Evolutionary conservation across 2,113 vertebrate genomes (phyloP), one percentile per base, ranked within the genome.

Genomic region (Tyrannus savana): DNA sequence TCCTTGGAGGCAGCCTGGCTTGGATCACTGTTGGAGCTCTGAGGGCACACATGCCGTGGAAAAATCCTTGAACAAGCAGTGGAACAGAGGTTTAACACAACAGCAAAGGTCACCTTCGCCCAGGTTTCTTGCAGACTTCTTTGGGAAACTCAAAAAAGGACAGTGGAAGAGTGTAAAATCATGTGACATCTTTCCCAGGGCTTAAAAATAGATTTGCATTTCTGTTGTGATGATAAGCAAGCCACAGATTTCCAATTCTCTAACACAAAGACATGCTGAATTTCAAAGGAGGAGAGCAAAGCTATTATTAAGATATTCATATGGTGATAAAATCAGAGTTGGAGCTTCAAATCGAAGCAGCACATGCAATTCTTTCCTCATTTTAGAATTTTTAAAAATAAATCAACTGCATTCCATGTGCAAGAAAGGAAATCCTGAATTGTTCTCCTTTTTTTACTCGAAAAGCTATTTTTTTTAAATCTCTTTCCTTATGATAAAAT

Each of bases 161-260:
- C 42, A 55, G 37, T 42, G 3, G 58, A 64, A 78, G 33, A 62
- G 31, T 56, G 7, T 84, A 33, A 91, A 95, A 72, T 78, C 69
- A 50, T 33, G 28, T 19, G 9, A 52, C n/a, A 8, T 53, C 63
- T 87, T 75, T 68, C 66, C 66, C 35, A 27, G 47, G 73, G 58
- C 53, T 84, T 95, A 94, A 82, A 85, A 89, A 89, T 87, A 93
- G 62, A 53, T 73, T 35, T 66, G 46, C 30, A 12, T 93, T 85
- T 89, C 74, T 77, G n/a, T 52, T 86, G 67, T 58, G 58, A 18
- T 67, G 47, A 67, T 77, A 89, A 94, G 91, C 74, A 89, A 94
- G 91, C 74, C 31, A 33, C 56, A 46, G 27, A 66, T 84, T 89
- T 87, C 41, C 41, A 82, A 22, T 89, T 91, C 49, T 76, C 19